Evolutionary conservation across 2,888 invertebrate species (phyloP), one percentile per base, ranked within the genome.

Genomic region (Omphaloscelis lunosa): DNA sequence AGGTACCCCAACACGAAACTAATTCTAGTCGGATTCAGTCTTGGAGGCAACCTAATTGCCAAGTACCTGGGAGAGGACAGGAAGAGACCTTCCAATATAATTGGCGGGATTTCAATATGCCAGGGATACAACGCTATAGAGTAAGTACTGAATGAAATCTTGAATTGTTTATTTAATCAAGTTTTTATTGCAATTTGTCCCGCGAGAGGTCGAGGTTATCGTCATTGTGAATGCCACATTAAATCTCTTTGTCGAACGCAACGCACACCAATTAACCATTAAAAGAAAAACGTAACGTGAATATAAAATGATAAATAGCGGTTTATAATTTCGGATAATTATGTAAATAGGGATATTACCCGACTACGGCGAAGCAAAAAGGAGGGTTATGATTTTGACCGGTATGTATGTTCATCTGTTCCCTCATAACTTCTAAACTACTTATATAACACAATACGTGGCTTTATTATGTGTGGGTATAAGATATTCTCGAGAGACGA

Each of bases 31-130:
- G 99, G 99, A 72, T 99, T 99, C 95, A 99, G 99, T 95, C 97
- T 99, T 93, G 99, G 99, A 65, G 99, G 98, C 41, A 99, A 99
- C 96, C 97, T 99, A 84, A 97, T 99, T 63, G 98, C 99, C n/a
- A 99, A 99, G 94, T 99, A 99, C 93, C 97, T 99, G 93, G 99
- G 99, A 58, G 99, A 99, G 95, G 97, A 97, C 29, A 95, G 97
- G 83, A 97, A 97, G 83, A 97, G 97, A 87, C 97, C 98, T 2
- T 89, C 95, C 27, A 98, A 97, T 91, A 98, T 99, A 77, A 98
- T 99, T 89, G 99, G 99, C 72, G 99, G 98, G 48, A 98, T 99
- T 89, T 99, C 99, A 53, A 98, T 99, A 91, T 99, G 99, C 93
- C 99, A 99, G 95, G 99, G 99, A 90, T 99, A 99, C 94, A 98